These are phyloP conservation scores for Ophioninae sp. DNA, from an alignment of 2,888 invertebrate genomes.

Conservation along the genomic window DNA sequence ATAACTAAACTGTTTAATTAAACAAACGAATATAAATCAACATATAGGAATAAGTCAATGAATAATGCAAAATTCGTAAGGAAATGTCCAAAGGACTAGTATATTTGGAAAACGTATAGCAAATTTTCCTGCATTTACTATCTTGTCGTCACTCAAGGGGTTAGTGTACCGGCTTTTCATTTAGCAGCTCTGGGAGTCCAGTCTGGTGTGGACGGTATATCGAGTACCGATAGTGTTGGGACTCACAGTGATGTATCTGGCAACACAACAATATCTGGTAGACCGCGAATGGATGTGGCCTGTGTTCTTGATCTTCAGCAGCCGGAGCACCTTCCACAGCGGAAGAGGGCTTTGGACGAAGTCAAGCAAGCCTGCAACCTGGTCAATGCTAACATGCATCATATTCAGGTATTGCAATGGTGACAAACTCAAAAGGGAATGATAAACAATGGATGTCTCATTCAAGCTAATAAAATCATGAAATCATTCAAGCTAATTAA, in stretches of 20 bases:
- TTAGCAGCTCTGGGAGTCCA: constrained; percentile 62
- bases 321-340: constrained; percentile 87
- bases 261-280: constrained; percentile 81
- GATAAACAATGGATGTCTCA: not conserved
- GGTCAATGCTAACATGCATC: constrained; percentile 91
- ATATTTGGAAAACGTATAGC: not conserved
- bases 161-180: not conserved
- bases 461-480: no score
- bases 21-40: no score
- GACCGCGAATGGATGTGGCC: constrained; percentile 92
- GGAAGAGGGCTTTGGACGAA: constrained; percentile 92
- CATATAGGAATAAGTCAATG: no score
- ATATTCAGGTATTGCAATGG: constrained; percentile 86
- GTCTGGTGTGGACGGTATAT: constrained; percentile 72
- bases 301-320: constrained; percentile 92
- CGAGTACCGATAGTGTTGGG: constrained; percentile 84
- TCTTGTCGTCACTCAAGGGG: not conserved
- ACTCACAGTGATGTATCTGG: constrained; percentile 85
- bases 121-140: constrained; percentile 15
- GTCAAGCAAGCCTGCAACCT: constrained; percentile 90
- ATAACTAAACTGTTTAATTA: no score
- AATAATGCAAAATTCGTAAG: no score
- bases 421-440: not conserved
- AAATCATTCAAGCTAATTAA: no score
- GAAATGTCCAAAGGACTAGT: not conserved